Evolutionary conservation across 2,113 vertebrate genomes (phyloP).

Genomic region (Maccullochella peelii): DNA sequence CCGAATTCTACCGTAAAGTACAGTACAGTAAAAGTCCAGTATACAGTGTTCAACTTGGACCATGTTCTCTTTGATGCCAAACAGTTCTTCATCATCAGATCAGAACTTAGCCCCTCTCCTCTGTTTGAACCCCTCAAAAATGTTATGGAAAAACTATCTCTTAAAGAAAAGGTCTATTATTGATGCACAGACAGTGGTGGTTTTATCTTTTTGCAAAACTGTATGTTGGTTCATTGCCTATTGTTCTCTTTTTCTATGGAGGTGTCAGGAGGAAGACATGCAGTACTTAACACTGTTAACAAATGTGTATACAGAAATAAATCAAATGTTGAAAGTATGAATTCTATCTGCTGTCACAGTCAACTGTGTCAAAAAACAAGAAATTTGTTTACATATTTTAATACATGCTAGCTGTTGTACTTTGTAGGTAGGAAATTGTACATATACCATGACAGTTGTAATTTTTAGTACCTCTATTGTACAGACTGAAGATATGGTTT

Average conservation of each 20-base stretch:
- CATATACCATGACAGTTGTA: slow-evolving; percentile 91
- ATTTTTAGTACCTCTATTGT: slow-evolving; percentile 91
- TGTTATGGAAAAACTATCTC: slow-evolving; percentile 31
- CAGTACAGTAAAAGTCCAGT: slow-evolving; percentile 70
- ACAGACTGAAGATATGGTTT: slow-evolving; percentile 89
- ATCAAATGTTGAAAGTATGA: slow-evolving; percentile 93
- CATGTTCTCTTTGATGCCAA: slow-evolving; percentile 71
- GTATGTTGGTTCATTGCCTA: slow-evolving; percentile 82
- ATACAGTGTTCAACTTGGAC: slow-evolving; percentile 70
- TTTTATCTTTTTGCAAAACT: slow-evolving; percentile 79
- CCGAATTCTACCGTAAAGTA: slow-evolving; percentile 72
- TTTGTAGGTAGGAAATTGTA: slow-evolving; percentile 94
- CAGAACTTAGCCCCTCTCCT: slow-evolving; percentile 39
- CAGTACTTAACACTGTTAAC: slow-evolving; percentile 90
- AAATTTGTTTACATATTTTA: slow-evolving; percentile 99
- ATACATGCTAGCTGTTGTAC: slow-evolving; percentile 95
- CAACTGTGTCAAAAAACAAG: slow-evolving; percentile 90
- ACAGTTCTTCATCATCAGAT: slow-evolving; percentile 48
- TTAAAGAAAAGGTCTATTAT: slow-evolving; percentile 61
- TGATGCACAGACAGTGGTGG: slow-evolving; percentile 77
- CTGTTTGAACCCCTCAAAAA: slow-evolving; percentile 46
- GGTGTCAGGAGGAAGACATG: slow-evolving; percentile 89
- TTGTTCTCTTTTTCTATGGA: slow-evolving; percentile 84
- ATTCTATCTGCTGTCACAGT: slow-evolving; percentile 97
- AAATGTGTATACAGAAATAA: slow-evolving; percentile 93